Evolutionary conservation across 2,888 invertebrate species (phyloP).

Genomic region (Listrodromus nycthemerus): DNA sequence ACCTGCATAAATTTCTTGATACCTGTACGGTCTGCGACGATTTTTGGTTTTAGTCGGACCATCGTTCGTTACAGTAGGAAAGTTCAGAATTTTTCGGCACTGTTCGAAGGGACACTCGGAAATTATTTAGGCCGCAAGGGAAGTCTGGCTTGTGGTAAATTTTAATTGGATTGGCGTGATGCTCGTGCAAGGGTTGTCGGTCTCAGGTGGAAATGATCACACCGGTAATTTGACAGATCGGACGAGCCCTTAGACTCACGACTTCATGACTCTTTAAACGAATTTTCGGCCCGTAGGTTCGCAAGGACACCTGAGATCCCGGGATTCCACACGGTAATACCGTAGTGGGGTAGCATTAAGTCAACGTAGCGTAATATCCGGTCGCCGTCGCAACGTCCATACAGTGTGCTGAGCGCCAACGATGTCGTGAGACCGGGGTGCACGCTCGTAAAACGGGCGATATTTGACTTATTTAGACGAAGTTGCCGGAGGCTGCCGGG

Average conservation of each 20-base stretch:
- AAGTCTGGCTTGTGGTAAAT: too few species aligned
- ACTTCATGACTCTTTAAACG: constrained; percentile 29
- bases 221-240: background rate
- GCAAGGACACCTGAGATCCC: constrained; percentile 11
- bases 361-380: constrained; percentile 48
- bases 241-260: background rate
- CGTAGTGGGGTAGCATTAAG: constrained; percentile 29
- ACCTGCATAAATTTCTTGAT: too few species aligned
- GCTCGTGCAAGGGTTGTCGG: background rate
- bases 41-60: too few species aligned
- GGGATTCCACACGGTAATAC: constrained; percentile 13
- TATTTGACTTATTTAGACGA: constrained; percentile 54
- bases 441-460: constrained; percentile 47
- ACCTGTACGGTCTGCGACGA: too few species aligned
- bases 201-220: background rate
- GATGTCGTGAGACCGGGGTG: constrained; percentile 38
- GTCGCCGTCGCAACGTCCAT: constrained; percentile 18
- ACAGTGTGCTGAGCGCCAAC: constrained; percentile 34
- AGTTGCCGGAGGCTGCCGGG: constrained; percentile 27
- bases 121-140: too few species aligned
- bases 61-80: too few species aligned
- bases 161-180: too few species aligned
- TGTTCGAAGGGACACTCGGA: too few species aligned
- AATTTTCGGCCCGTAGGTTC: background rate
- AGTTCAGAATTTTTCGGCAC: too few species aligned